Conservation (phyloP, 1,140 invertebrate genomes). For the Apis mellifera region Amel_HAv3.1 CM009935.2:10718001-10718500, state of each 20-base stretch:
- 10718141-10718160: slow-evolving; percentile 94
- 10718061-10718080: too few species aligned
- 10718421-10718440: slow-evolving; percentile 93
- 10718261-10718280: slow-evolving; percentile 98
- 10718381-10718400: slow-evolving; percentile 96
- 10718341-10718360: slow-evolving; percentile 94
- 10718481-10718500: slow-evolving; percentile 95
- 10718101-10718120: slow-evolving; percentile 94
- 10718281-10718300: slow-evolving; percentile 99
- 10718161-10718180: slow-evolving; percentile 98
- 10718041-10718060: too few species aligned
- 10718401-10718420: slow-evolving; percentile 97
- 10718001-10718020: slow-evolving; percentile 6
- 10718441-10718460: slow-evolving; percentile 94
- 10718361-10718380: slow-evolving; percentile 94
- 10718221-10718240: slow-evolving; percentile 97
- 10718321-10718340: slow-evolving; percentile 97
- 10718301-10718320: slow-evolving; percentile 96
- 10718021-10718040: neutral
- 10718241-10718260: slow-evolving; percentile 94
- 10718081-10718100: too few species aligned
- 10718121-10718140: slow-evolving; percentile 92
- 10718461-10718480: slow-evolving; percentile 94
- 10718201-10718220: slow-evolving; percentile 96
- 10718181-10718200: slow-evolving; percentile 96